Evolutionary conservation across 1,140 invertebrate genomes (phyloP).

Genomic region (Reticulitermes speratus): DNA sequence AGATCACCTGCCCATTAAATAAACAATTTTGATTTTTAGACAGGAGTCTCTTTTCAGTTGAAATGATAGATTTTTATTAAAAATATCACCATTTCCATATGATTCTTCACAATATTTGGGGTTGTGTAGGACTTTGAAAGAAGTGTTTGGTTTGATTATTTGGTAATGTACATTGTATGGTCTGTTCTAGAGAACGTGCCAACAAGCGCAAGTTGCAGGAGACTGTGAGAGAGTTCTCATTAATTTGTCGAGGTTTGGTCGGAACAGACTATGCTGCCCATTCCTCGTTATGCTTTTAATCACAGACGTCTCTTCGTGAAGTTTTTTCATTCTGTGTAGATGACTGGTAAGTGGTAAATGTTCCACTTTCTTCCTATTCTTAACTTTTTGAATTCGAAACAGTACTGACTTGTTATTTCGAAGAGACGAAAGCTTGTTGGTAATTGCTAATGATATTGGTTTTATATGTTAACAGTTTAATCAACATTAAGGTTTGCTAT

Average conservation of each 20-base stretch:
- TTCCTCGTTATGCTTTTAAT: not conserved
- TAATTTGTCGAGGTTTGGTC: slow-evolving; percentile 55
- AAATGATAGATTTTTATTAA: too few species aligned
- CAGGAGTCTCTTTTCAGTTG: too few species aligned
- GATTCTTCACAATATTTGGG: not conserved
- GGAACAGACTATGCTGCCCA: slow-evolving; percentile 48
- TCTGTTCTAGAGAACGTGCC: slow-evolving; percentile 48
- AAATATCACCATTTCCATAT: too few species aligned
- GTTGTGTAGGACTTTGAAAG: not conserved
- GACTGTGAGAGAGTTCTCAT: slow-evolving; percentile 55
- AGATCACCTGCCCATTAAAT: too few species aligned
- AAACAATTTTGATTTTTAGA: too few species aligned
- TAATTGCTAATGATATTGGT: too few species aligned
- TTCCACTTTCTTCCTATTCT: not conserved
- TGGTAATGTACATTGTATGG: not conserved
- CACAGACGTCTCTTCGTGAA: not conserved
- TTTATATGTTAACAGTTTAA: too few species aligned
- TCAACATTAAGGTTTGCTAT: too few species aligned
- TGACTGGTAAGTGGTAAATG: not conserved
- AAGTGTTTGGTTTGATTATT: not conserved
- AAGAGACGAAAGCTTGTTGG: too few species aligned
- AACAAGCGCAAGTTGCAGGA: slow-evolving; percentile 57
- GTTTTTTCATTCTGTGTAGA: not conserved
- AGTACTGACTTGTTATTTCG: too few species aligned
- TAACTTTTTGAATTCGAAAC: too few species aligned